These are phyloP conservation scores for Cephus nigrinus DNA, from an alignment of 2,888 invertebrate genomes.

Conservation along the genomic window DNA sequence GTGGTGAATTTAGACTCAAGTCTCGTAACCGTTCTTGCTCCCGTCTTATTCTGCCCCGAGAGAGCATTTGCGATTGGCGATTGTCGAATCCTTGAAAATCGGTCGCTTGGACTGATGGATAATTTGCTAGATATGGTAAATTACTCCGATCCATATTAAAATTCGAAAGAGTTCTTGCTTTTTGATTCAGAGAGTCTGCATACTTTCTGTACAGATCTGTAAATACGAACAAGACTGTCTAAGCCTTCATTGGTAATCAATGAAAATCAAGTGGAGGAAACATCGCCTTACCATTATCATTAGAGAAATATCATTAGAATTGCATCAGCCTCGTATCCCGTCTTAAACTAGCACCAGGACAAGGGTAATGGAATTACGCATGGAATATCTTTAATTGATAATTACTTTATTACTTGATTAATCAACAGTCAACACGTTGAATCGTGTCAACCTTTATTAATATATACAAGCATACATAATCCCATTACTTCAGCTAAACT, in stretches of 20 bases:
- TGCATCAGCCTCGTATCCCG: background rate
- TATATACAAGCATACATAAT: constrained; percentile 40
- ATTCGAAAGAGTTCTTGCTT: background rate
- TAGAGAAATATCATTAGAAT: background rate
- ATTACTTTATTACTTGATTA: constrained; percentile 3
- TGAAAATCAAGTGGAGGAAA: background rate
- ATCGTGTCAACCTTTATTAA: background rate
- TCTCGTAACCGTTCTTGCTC: background rate
- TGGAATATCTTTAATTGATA: constrained; percentile 24
- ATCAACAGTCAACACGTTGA: background rate
- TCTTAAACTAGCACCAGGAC: background rate
- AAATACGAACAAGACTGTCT: background rate
- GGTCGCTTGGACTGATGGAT: background rate
- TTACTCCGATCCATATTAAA: background rate
- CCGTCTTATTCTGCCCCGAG: background rate
- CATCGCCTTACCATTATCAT: background rate
- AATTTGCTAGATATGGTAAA: background rate
- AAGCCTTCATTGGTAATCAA: background rate
- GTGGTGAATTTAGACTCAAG: background rate
- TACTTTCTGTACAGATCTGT: background rate
- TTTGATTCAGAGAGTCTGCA: background rate
- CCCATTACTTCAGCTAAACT: constrained; percentile 36
- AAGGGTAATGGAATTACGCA: constrained; percentile 47
- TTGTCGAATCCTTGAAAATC: background rate
- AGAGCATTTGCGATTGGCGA: background rate